Base-by-base conservation (phyloP, 2,888 invertebrate species). In the Sycophila texana region DNA sequence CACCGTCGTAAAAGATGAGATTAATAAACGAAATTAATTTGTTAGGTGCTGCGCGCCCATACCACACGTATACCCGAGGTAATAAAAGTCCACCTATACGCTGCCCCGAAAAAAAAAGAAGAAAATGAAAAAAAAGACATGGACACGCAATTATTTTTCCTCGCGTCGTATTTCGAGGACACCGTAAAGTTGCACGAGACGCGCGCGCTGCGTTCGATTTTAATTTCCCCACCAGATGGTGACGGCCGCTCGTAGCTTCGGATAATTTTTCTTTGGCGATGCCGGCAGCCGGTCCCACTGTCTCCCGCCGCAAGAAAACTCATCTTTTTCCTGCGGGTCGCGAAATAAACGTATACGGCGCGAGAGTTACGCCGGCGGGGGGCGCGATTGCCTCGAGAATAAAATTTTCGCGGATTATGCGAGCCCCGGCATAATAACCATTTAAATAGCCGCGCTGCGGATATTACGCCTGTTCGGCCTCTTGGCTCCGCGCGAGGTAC, bases 201-300 rank as follows among this genome's bases (percentile, higher is more conserved):
- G 26, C 65, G 22, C 14, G 72, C 22, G n/a, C 18, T 26, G 14
- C 22, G 72, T 78, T 78, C 77, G 65, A 78, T 78, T 78, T 39
- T 78, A 78, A 78, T 78, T 78, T 78, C 67, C 67, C n/a, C 67
- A 20, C 61, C 77, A 73, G 77, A 51, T 78, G 77, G 26, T 61
- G 61, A 53, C 65, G 67, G 7, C 58, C 49, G 47, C 47, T 73
- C 49, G 73, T 18, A 30, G 57, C 65, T 1, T 26, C 47, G 55
- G 55, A 26, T 49, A 67, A 70, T 74, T 78, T 70, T 68, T 70
- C 81, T 47, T 60, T 74, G 58, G 58, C 60, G 63, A 74, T 58
- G 26, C 57, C 47, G 12, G 39, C 22, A n/a, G n/a, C n/a, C n/a
- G n/a, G n/a, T n/a, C n/a, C 57, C 39, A 49, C 61, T 51, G 22